phyloP scores from a whole-genome alignment of 2,113 vertebrate genomes.

The Motacilla tschutschensis region DNA sequence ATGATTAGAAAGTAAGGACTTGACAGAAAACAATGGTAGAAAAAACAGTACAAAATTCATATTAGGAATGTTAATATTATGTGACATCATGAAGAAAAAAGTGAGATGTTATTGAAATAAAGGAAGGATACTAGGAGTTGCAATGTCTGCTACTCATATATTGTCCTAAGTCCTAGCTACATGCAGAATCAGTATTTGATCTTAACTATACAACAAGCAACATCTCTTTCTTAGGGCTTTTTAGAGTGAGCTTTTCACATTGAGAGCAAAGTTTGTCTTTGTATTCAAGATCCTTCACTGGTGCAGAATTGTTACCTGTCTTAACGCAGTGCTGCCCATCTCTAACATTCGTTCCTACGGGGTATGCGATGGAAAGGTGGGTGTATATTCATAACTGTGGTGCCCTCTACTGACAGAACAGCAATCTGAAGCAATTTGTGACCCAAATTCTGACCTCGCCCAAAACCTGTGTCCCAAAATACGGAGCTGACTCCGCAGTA shows the following conservation, averaged over 20 bases:
- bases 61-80: not conserved
- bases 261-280: not conserved
- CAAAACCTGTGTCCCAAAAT: not conserved
- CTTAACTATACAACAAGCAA: not conserved
- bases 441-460: not conserved
- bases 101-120: not conserved
- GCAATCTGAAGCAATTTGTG: not conserved
- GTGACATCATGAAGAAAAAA: not conserved
- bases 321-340: not conserved
- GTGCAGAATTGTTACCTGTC: not conserved
- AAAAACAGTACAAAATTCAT: constrained; percentile 7
- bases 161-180: not conserved
- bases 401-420: constrained; percentile 4
- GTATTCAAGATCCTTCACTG: not conserved
- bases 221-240: not conserved
- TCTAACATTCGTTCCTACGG: rapidly evolving
- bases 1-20: not conserved
- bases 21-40: constrained; percentile 20
- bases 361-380: rapidly evolving
- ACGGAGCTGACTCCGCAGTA: not conserved
- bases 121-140: not conserved
- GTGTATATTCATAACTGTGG: not conserved
- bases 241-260: not conserved
- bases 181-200: not conserved
- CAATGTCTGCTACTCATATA: not conserved